Conservation (phyloP, 2,797 vertebrate genomes). For the Zonotrichia albicollis region DNA sequence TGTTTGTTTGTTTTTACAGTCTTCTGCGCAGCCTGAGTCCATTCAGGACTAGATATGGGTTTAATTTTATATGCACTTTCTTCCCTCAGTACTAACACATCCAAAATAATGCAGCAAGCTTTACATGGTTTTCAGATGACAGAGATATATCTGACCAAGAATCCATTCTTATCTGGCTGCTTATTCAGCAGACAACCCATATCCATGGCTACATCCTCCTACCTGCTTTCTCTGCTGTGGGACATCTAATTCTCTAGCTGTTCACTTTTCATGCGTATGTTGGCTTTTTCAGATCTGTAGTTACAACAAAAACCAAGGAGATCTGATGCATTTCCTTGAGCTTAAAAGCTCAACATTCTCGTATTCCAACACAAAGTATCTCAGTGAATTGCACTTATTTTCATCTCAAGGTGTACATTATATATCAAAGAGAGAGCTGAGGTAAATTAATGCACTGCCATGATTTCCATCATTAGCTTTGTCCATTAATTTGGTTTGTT, state of each 20-base stretch:
- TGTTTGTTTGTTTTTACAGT: background rate
- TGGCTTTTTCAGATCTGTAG: background rate
- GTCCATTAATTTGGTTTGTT: constrained; percentile 73
- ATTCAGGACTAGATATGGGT: background rate
- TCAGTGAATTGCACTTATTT: background rate
- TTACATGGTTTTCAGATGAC: background rate
- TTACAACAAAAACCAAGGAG: background rate
- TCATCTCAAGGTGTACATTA: background rate
- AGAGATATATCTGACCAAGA: background rate
- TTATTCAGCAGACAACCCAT: background rate
- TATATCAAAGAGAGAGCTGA: background rate
- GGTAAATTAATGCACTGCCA: constrained; percentile 71
- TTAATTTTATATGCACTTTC: background rate
- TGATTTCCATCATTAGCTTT: constrained; percentile 61
- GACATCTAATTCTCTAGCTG: background rate
- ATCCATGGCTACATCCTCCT: background rate
- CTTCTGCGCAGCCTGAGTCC: background rate
- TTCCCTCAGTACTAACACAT: background rate
- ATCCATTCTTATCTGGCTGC: background rate
- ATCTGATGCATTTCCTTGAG: background rate
- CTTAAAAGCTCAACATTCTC: background rate
- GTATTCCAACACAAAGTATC: background rate
- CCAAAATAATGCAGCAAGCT: background rate
- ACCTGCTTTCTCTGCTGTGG: background rate
- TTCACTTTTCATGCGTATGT: background rate